Evolutionary conservation across 2,888 invertebrate species (phyloP).

Genomic region (Horisme vitalbata): DNA sequence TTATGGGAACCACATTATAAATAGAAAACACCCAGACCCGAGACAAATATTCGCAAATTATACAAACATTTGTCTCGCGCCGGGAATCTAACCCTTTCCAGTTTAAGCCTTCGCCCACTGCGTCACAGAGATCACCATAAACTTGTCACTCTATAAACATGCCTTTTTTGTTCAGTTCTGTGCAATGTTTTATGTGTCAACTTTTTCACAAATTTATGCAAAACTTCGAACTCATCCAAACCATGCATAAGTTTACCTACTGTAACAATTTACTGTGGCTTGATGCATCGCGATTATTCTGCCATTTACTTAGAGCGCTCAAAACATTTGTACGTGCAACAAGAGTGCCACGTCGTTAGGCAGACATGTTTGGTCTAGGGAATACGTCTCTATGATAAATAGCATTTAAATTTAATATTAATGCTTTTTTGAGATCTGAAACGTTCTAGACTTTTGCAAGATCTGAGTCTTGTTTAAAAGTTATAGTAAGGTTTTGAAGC

Average conservation of each 20-base stretch:
- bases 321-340: slow-evolving; percentile 53
- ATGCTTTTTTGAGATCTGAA: slow-evolving; percentile 34
- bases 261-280: slow-evolving; percentile 36
- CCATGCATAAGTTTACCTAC: slow-evolving; percentile 28
- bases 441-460: slow-evolving; percentile 1
- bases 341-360: slow-evolving; percentile 60
- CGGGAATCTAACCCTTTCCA: too few species aligned
- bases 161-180: too few species aligned
- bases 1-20: too few species aligned
- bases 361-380: slow-evolving; percentile 54
- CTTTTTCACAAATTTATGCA: too few species aligned
- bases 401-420: slow-evolving; percentile 50
- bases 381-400: slow-evolving; percentile 48
- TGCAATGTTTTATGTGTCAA: too few species aligned
- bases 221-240: too few species aligned
- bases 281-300: slow-evolving; percentile 67
- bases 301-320: slow-evolving; percentile 53
- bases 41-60: too few species aligned
- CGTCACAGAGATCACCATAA: too few species aligned
- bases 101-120: too few species aligned
- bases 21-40: too few species aligned
- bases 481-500: neutral
- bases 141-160: too few species aligned
- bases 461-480: neutral
- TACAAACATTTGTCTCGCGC: too few species aligned